Evolutionary conservation across 2,113 vertebrate species (phyloP).

Genomic region (Ondatra zibethicus): DNA sequence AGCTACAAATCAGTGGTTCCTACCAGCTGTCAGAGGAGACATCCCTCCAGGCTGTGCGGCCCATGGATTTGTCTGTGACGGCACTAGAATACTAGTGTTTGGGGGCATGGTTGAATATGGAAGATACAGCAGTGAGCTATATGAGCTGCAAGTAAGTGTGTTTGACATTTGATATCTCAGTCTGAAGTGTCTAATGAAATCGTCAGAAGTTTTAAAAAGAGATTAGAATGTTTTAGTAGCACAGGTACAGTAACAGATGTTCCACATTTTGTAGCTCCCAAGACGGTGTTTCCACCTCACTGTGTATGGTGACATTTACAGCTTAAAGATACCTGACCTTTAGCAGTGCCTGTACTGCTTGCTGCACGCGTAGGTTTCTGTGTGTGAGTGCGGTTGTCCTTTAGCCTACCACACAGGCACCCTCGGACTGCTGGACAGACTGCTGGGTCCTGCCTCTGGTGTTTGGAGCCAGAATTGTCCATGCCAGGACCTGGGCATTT

Average conservation of each 20-base stretch:
- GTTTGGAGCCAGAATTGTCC: neutral
- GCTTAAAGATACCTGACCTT: neutral
- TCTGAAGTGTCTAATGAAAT: neutral
- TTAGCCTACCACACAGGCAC: neutral
- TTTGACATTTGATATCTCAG: constrained; percentile 34
- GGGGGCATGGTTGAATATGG: constrained; percentile 99
- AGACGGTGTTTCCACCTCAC: constrained; percentile 46
- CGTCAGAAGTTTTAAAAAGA: constrained; percentile 21
- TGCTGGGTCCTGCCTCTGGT: neutral
- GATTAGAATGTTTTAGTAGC: constrained; percentile 27
- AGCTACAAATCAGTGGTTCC: constrained; percentile 99
- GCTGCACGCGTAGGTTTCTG: neutral
- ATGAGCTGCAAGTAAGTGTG: constrained; percentile 95
- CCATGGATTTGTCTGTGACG: constrained; percentile 97
- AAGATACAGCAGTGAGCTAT: constrained; percentile 96
- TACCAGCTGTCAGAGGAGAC: constrained; percentile 98
- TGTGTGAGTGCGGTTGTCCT: neutral
- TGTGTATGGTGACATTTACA: neutral
- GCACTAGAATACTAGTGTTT: constrained; percentile 95
- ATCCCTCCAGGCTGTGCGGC: constrained; percentile 98
- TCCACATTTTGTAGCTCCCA: neutral
- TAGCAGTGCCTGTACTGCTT: neutral
- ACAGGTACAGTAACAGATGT: neutral
- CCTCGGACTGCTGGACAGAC: neutral
- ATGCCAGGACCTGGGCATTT: neutral